A percentile compares a stretch with the other conserved stretches of the same genome.
Evolutionary conservation across 1,140 invertebrate genomes (phyloP).

Genomic region (Drosophila parvula): DNA sequence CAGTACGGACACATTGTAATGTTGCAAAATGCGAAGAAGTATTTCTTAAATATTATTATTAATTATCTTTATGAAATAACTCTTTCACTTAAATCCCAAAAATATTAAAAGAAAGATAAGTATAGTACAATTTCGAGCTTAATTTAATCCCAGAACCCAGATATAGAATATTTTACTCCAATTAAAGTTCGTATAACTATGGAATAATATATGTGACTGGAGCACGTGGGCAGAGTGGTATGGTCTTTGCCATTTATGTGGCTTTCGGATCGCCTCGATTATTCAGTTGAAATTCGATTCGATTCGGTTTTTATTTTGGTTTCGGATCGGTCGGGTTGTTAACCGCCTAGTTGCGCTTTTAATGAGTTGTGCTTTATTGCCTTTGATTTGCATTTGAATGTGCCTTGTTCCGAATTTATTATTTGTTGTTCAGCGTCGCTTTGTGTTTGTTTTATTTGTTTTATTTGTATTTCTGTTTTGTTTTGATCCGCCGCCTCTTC

Average conservation of each 20-base stretch:
- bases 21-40: too few species aligned
- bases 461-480: constrained; percentile 2
- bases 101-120: too few species aligned
- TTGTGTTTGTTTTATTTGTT: constrained; percentile 8
- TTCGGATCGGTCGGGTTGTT: constrained; percentile 31
- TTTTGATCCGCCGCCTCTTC: constrained; percentile 71
- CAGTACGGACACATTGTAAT: too few species aligned
- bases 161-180: neutral
- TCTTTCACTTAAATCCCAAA: too few species aligned
- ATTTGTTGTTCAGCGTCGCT: constrained; percentile 58
- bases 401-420: constrained; percentile 54
- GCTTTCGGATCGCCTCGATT: constrained; percentile 6
- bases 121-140: too few species aligned
- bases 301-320: constrained; percentile 13
- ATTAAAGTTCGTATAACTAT: neutral
- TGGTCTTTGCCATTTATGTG: constrained; percentile 18
- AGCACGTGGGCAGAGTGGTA: constrained; percentile 9
- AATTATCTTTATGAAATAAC: too few species aligned
- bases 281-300: constrained; percentile 15
- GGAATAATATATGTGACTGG: neutral
- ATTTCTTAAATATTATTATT: too few species aligned
- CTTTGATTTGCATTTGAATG: constrained; percentile 75
- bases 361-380: constrained; percentile 80
- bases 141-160: neutral
- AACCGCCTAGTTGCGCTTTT: constrained; percentile 69